These are phyloP conservation scores for Catostomus latipinnis DNA, from an alignment of 2,797 vertebrate species.

Conservation along the genomic window DNA sequence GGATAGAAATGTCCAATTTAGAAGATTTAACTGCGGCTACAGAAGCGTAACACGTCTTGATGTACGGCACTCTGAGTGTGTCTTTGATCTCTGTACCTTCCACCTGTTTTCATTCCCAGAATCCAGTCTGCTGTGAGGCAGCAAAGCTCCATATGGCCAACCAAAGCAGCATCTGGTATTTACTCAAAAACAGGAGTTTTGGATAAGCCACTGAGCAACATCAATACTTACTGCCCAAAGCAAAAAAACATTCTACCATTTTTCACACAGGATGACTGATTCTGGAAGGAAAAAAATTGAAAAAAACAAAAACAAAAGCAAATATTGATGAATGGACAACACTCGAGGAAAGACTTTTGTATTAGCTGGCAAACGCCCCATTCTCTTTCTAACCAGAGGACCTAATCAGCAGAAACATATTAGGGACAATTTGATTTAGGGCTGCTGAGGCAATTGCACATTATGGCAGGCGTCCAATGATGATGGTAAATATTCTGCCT, in stretches of 20 bases:
- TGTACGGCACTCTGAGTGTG: conserved; percentile 8
- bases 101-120: conserved; percentile 52
- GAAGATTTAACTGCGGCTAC: background rate
- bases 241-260: conserved; percentile 19
- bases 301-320: background rate
- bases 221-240: conserved; percentile 42
- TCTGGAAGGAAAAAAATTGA: too few species aligned
- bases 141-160: conserved; percentile 55
- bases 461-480: conserved; percentile 41
- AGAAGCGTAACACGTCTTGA: background rate
- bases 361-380: conserved; percentile 22
- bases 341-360: conserved; percentile 15
- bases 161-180: conserved; percentile 61
- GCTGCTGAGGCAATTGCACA: conserved; percentile 20
- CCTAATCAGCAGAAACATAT: conserved; percentile 51
- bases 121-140: conserved; percentile 32
- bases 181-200: conserved; percentile 53
- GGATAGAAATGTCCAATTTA: conserved; percentile 13
- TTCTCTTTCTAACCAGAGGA: conserved; percentile 30
- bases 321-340: conserved; percentile 24
- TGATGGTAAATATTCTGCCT: conserved; percentile 39
- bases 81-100: conserved; percentile 49
- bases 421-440: conserved; percentile 50
- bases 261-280: background rate
- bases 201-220: conserved; percentile 50